Base-by-base conservation (phyloP, 2,888 invertebrate species). In the Corbicula japonica region DNA sequence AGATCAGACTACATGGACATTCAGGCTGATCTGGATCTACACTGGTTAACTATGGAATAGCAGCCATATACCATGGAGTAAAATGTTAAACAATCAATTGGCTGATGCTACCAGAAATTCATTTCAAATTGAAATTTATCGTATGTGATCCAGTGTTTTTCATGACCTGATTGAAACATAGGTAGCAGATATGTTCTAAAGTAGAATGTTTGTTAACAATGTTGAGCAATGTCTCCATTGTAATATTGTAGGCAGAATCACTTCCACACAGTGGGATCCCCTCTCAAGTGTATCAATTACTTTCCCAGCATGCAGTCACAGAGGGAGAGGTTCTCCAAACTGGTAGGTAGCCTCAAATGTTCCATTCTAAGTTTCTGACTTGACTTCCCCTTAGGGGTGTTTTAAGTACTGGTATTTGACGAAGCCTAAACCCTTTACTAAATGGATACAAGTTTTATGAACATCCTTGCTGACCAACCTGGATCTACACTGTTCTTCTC, bases 231-330 rank as follows among this genome's bases (percentile, higher is more conserved):
- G 15, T 18, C 41, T 18, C 41, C 41, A n/a, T n/a, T n/a, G n/a
- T n/a, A n/a, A n/a, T n/a, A 52, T 78, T 76, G 12, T 84, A 92
- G 92, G 92, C 89, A 88, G 66, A 86, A 89, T 10, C 94, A 94
- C 87, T 94, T 94, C 84, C 85, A 89, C 28, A 91, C 88, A 30
- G 89, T 94, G 28, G 93, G 93, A 2, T 94, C 93, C 54, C 94
- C 94, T n/a, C 87, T 94, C 48, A 89, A 90, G 76, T 92, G 94
- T 62, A 90, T 94, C 38, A 86, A 88, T 30, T 85, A 85, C 10
- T 94, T 92, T 80, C 93, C 93, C 3, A 90, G 89, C 21, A 62
- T 91, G 41, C 85, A 89, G 26, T 86, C 90, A 32, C 94, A 94
- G 83, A 86, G 79, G 44, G 73, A 92, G 15, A 86, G 94, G 66